These are phyloP conservation scores for Panulirus ornatus DNA, from an alignment of 1,140 invertebrate genomes.

Conservation along the genomic window DNA sequence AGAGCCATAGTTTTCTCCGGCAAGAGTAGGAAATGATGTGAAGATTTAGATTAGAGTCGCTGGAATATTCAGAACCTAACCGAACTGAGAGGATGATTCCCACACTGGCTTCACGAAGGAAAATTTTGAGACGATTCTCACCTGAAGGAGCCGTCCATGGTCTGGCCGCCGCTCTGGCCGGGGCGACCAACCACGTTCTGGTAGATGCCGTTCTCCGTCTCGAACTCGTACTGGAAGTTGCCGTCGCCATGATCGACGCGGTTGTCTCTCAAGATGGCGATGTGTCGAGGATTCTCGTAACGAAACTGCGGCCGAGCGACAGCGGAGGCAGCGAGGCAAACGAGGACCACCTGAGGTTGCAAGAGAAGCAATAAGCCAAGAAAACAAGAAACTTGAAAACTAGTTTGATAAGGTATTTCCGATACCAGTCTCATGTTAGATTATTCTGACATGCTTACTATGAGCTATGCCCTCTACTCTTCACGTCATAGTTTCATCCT, in stretches of 20 bases:
- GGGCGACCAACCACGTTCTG: neutral
- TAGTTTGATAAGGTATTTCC: no score
- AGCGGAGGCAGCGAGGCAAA: conserved; percentile 20
- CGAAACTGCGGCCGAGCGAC: conserved; percentile 28
- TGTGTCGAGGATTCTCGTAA: neutral
- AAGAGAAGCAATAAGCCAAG: neutral
- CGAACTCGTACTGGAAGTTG: conserved; percentile 42
- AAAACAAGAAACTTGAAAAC: neutral
- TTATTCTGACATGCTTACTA: no score
- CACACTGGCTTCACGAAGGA: no score
- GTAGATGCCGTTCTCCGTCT: conserved; percentile 40
- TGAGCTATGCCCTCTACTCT: no score
- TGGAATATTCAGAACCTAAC: no score
- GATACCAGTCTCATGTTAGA: no score
- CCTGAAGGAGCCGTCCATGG: conserved; percentile 45
- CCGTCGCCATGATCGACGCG: conserved; percentile 42
- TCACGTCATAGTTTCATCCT: no score
- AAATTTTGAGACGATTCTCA: neutral
- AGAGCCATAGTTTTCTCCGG: no score
- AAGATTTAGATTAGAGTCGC: no score
- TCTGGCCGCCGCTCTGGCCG: conserved; percentile 26
- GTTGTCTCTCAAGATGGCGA: conserved; percentile 48
- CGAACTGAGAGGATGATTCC: no score
- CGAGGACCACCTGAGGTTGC: conserved; percentile 4
- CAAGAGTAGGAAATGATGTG: no score